These are phyloP conservation scores for Drosophila neonasuta DNA, from an alignment of 2,888 invertebrate species.

Conservation along the genomic window DNA sequence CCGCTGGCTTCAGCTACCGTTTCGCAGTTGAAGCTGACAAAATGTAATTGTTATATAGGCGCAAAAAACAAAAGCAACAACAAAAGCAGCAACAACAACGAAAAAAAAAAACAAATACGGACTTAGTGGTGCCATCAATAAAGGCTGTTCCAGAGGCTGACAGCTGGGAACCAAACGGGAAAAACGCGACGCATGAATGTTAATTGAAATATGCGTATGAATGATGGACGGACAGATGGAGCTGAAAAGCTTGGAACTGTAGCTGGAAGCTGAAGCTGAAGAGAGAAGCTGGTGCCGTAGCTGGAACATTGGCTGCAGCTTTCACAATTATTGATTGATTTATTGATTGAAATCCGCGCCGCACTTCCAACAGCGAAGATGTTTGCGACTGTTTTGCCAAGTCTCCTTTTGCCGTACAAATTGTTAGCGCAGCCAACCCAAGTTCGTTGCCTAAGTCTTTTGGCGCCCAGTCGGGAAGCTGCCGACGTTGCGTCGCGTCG, in stretches of 20 bases:
- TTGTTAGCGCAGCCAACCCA: slow-evolving; percentile 49
- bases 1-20: slow-evolving; percentile 68
- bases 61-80: slow-evolving; percentile 49
- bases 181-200: slow-evolving; percentile 70
- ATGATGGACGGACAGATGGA: slow-evolving; percentile 63
- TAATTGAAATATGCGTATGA: slow-evolving; percentile 76
- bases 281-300: slow-evolving; percentile 6
- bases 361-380: slow-evolving; percentile 33
- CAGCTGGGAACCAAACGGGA: slow-evolving; percentile 58
- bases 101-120: slow-evolving; percentile 15
- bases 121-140: slow-evolving; percentile 62
- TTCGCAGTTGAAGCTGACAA: slow-evolving; percentile 56
- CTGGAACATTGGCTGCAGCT: slow-evolving; percentile 58
- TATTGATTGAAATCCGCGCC: slow-evolving; percentile 75
- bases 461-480: slow-evolving; percentile 69
- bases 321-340: slow-evolving; percentile 77
- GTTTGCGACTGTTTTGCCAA: slow-evolving; percentile 62
- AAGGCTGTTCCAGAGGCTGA: slow-evolving; percentile 55
- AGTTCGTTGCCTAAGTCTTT: slow-evolving; percentile 73
- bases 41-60: slow-evolving; percentile 73
- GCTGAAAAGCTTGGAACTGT: neutral
- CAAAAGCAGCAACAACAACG: neutral
- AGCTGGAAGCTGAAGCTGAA: slow-evolving; percentile 13
- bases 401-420: slow-evolving; percentile 57
- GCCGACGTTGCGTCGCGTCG: slow-evolving; percentile 5